Percentiles rank a stretch among this genome's conserved stretches.
Conservation (phyloP, 1,140 invertebrate genomes). For the Bombus pyrosoma region DNA sequence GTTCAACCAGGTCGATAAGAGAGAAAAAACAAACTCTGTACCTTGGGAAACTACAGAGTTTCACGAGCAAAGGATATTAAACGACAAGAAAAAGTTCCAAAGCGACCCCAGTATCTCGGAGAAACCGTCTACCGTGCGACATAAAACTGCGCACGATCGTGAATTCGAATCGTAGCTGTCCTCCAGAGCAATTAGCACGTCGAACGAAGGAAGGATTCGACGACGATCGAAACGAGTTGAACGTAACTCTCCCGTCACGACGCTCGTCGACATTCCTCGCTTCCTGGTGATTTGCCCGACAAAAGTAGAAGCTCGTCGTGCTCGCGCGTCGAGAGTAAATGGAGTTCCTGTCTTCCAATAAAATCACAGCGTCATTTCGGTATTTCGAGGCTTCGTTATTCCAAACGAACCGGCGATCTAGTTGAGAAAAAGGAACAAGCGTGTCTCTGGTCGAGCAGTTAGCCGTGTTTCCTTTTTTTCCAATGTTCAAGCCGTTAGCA, state of each 20-base stretch:
- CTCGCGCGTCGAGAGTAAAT: not conserved
- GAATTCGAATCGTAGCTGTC: not conserved
- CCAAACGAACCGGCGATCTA: no score
- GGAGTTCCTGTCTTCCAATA: not conserved
- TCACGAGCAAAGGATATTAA: not conserved
- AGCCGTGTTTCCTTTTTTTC: not conserved
- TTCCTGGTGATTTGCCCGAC: not conserved
- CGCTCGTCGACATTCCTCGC: no score
- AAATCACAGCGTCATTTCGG: not conserved
- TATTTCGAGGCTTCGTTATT: not conserved
- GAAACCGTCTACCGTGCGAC: not conserved
- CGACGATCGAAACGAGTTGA: not conserved
- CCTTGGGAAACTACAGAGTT: not conserved
- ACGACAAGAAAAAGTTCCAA: not conserved
- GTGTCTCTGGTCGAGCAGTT: not conserved
- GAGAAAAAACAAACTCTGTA: no score
- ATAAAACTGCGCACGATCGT: not conserved
- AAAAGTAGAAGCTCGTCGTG: slow-evolving; percentile 4
- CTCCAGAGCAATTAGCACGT: not conserved
- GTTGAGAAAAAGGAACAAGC: no score
- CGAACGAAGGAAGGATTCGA: not conserved
- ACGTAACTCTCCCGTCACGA: not conserved
- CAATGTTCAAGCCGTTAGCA: not conserved
- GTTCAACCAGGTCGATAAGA: no score
- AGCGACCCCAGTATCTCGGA: not conserved